Conservation (phyloP, 2,888 invertebrate species). For the Ectemnius lituratus region DNA sequence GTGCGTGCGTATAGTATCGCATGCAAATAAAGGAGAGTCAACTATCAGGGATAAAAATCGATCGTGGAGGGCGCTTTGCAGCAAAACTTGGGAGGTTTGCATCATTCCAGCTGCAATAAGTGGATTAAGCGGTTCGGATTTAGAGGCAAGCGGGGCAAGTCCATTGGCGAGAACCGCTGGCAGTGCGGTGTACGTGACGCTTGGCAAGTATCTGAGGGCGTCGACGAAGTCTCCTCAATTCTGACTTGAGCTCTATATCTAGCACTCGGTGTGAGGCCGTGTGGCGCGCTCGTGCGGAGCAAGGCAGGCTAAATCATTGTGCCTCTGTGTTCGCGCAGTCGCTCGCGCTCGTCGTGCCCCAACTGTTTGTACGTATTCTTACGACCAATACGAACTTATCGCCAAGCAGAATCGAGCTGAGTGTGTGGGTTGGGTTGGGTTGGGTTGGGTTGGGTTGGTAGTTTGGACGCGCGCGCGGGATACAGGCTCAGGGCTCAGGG, state of each 20-base stretch:
- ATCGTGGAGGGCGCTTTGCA: not conserved
- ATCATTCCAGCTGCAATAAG: not conserved
- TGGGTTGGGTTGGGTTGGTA: too few relatives aligned
- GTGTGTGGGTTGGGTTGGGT: too few relatives aligned
- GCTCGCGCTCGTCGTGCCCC: too few relatives aligned
- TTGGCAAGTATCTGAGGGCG: conserved; percentile 64
- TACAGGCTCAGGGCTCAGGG: conserved; percentile 7
- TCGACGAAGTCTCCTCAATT: conserved; percentile 57
- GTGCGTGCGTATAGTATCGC: not conserved
- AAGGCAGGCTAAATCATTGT: too few relatives aligned
- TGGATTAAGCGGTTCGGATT: not conserved
- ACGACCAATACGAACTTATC: too few relatives aligned
- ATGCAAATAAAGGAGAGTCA: not conserved
- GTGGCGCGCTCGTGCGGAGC: too few relatives aligned
- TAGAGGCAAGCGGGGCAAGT: not conserved
- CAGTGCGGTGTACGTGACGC: conserved; percentile 68
- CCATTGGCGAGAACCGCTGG: conserved; percentile 35
- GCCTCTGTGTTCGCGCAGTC: too few relatives aligned
- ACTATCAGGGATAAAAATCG: not conserved
- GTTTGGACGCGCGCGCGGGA: too few relatives aligned
- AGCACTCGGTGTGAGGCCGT: not conserved
- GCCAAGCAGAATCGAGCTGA: too few relatives aligned
- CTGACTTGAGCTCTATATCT: not conserved
- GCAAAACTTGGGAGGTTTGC: conserved; percentile 1
- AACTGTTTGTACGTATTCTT: too few relatives aligned